These are phyloP conservation scores for Sula dactylatra DNA, from an alignment of 2,113 vertebrate genomes.

Conservation along the genomic window DNA sequence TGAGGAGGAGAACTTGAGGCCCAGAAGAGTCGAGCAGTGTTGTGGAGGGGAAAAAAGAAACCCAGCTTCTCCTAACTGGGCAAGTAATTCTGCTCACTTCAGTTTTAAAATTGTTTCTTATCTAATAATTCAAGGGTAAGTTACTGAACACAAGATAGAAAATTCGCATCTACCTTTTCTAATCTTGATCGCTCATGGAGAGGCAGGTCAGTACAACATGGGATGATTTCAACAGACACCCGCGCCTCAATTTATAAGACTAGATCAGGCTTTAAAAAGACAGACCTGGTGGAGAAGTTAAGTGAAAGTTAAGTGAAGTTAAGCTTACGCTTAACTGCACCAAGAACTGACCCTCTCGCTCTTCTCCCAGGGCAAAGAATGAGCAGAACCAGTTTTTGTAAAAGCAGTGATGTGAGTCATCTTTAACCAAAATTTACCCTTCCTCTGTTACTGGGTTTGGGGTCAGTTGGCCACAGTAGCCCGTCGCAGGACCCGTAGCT, in stretches of 20 bases:
- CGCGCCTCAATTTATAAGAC: not conserved
- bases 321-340: not conserved
- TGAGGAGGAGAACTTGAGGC: too few relatives aligned
- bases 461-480: not conserved
- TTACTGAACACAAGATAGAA: not conserved
- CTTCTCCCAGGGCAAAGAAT: not conserved
- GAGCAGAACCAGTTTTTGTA: not conserved
- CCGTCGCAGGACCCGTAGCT: not conserved
- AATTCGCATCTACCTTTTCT: not conserved
- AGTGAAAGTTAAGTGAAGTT: too few relatives aligned
- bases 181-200: not conserved
- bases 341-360: accelerated
- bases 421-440: not conserved
- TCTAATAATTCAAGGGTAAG: not conserved
- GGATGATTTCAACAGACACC: not conserved
- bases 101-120: not conserved
- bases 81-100: not conserved
- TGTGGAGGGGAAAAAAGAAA: too few relatives aligned
- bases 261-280: not conserved
- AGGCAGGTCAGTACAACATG: not conserved
- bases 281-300: not conserved
- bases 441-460: not conserved
- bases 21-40: not conserved
- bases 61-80: not conserved
- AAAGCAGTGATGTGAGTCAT: not conserved